Evolutionary conservation across 2,797 vertebrate species (phyloP), one percentile per base, ranked within the genome.

Genomic region (Hemibagrus guttatus): DNA sequence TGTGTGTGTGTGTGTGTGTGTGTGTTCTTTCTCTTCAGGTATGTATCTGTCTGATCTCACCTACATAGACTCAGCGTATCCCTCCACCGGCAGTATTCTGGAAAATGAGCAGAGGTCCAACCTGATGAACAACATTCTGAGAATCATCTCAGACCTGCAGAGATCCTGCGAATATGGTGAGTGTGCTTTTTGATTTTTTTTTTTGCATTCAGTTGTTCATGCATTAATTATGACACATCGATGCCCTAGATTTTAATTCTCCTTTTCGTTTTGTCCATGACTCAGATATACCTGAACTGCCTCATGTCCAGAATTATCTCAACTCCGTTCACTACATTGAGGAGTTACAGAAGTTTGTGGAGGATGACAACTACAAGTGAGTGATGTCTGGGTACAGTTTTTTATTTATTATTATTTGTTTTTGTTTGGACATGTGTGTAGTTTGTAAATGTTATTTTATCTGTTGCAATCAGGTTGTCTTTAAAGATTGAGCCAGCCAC

Each of bases 321-420:
- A 99, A 98, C 94, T 99, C 98, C 0, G 97, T 99, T 91, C 96
- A 97, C 54, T 99, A 99, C 92, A 99, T 99, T 90, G 98, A 99
- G 95, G 98, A 99, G 91, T 95, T 99, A 74, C 98, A 99, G 81
- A 99, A 99, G 94, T 99, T 99, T 95, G 98, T 99, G 89, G 98
- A 99, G 94, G 98, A 99, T 28, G 98, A 99, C 93, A 99, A 99
- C 94, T 99, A 99, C 93, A 99, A 98, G 98, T 99, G 95, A 95
- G 97, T 95, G 87, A 28, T 35, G 0, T 6, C 21, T n/a, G 13
- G 21, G 17, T 58, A 28, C 23, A 26, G 2, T 17, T 1, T 23
- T 6, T 49, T 72, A 19, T 35, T 56, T 4, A 2, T 28, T 7
- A 5, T 71, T 42, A 21, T 59, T 26, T 58, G 16, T 64, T 42